Conservation (phyloP, 2,113 vertebrate species). For the Melanerpes aurifrons region DNA sequence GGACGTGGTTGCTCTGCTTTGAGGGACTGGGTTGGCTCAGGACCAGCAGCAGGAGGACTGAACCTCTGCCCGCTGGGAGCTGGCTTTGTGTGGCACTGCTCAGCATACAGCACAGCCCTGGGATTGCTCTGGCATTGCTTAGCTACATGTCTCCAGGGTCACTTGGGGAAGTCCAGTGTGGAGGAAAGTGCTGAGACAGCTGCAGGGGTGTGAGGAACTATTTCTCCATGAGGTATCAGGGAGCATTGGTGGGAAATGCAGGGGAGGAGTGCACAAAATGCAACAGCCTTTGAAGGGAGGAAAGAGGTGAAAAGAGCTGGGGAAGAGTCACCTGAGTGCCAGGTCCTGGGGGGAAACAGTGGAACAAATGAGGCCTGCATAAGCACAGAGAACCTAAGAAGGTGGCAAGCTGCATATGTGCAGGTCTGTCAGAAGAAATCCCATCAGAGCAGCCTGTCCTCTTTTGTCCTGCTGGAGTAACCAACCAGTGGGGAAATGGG, state of each 20-base stretch:
- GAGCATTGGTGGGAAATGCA: not conserved
- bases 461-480: not conserved
- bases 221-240: not conserved
- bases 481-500: not conserved
- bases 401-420: not conserved
- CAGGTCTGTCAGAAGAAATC: not conserved
- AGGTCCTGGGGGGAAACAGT: not conserved
- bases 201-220: not conserved
- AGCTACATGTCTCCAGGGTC: not conserved
- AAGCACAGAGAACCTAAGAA: not conserved
- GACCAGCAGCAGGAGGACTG: fast-evolving
- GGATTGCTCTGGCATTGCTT: not conserved
- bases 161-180: not conserved
- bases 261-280: not conserved
- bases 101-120: fast-evolving
- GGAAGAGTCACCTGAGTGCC: not conserved
- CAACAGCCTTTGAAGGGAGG: not conserved
- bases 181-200: not conserved
- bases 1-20: fast-evolving
- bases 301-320: not conserved
- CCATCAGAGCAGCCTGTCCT: not conserved
- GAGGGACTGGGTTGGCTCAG: not conserved
- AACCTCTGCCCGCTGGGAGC: not conserved
- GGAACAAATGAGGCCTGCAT: fast-evolving
- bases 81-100: not conserved